Base-by-base conservation (phyloP, 2,888 invertebrate species). In the Coenonympha glycerion region DNA sequence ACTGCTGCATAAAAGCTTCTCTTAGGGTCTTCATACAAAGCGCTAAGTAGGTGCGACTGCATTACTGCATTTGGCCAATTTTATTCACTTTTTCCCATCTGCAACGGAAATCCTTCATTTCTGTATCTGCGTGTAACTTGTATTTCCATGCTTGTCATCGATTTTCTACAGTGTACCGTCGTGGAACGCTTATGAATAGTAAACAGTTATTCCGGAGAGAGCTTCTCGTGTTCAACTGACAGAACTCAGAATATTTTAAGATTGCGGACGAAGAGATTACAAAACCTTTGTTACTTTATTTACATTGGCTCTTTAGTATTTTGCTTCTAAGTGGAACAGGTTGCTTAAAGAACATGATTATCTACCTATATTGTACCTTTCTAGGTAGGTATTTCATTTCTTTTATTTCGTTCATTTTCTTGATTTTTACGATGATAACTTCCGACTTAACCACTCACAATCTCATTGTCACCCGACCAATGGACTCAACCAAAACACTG, bases 81-180 rank as follows among this genome's bases (percentile, higher is more conserved):
- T 9, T 4, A 2, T 4, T 13, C 31, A 13, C 31, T 13, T 31
- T 31, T 5, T 15, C 11, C 31, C 13, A 6, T 11, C 31, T 15
- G 6, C 3, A n/a, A 31, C 11, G 6, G 15, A 31, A n/a, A n/a
- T n/a, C n/a, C 6, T 5, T 5, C 6, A 13, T 13, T 13, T 13
- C 13, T 2, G 24, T 28, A 28, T 15, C 21, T 44, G 22, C 22
- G 22, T n/a, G n/a, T 1, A 13, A 19, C 9, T 13, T 3, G 8
- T 18, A 36, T 28, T 36, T 28, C 16, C 46, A 33, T 28, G 46
- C 26, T 16, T 22, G 36, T 13, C 26, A 46, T 46, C 36, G 46
- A 46, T 46, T 44, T 44, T 46, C 36, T 28, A 46, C 36, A 46
- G 46, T 36, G 24, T 36, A 36, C 36, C 13, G 28, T 8, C 26